Evolutionary conservation across 2,113 vertebrate species (phyloP).

Genomic region (Zosterops japonicus): DNA sequence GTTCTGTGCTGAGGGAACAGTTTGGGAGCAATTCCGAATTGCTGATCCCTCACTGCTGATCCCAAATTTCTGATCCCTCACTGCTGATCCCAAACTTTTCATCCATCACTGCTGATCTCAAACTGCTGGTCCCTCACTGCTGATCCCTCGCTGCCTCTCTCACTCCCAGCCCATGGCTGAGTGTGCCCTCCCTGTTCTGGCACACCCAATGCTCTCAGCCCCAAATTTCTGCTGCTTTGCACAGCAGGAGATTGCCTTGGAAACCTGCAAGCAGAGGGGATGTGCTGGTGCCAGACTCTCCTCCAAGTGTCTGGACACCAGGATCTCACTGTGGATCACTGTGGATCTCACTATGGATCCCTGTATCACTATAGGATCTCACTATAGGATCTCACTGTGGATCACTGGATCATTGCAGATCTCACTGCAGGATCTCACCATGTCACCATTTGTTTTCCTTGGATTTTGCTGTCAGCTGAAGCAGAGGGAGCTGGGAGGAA

Average conservation of each 20-base stretch:
- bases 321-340: not conserved
- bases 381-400: not conserved
- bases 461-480: not conserved
- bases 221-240: not conserved
- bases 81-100: not conserved
- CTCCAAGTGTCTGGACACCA: not conserved
- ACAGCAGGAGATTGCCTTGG: not conserved
- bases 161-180: rapidly evolving
- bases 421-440: not conserved
- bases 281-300: not conserved
- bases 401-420: not conserved
- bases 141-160: not conserved
- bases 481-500: not conserved
- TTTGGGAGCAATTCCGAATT: not conserved
- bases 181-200: not conserved
- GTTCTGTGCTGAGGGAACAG: not conserved
- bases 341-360: not conserved
- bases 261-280: not conserved
- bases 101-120: not conserved
- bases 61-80: not conserved
- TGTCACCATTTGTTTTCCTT: not conserved
- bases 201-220: not conserved
- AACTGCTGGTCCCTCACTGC: not conserved
- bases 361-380: not conserved
- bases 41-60: not conserved